Conservation (phyloP, 2,888 invertebrate species). For the Dolichomitus sp. region DNA sequence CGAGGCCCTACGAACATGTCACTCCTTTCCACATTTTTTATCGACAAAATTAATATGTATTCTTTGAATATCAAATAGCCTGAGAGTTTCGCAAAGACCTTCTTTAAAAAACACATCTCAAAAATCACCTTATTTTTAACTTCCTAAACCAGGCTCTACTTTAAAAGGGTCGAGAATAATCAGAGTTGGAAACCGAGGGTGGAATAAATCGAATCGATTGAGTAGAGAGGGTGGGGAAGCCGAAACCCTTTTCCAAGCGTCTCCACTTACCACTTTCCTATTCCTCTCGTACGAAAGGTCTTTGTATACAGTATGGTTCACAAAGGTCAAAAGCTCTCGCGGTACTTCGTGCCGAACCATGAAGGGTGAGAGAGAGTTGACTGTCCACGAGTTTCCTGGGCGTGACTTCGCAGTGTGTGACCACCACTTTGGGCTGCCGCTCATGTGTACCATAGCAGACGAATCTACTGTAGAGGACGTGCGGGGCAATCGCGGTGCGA, state of each 20-base stretch:
- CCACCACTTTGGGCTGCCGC: slow-evolving; percentile 43
- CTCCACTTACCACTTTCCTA: slow-evolving; percentile 29
- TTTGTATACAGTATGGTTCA: slow-evolving; percentile 33
- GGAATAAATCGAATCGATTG: slow-evolving; percentile 63
- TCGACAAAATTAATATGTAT: too few relatives aligned
- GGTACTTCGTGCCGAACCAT: slow-evolving; percentile 13
- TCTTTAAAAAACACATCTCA: slow-evolving; percentile 6
- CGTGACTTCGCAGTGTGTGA: slow-evolving; percentile 49
- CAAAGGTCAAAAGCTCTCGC: slow-evolving; percentile 60
- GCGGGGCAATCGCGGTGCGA: slow-evolving; percentile 48
- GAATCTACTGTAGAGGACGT: neutral
- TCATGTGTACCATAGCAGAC: neutral
- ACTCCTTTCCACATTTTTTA: too few relatives aligned
- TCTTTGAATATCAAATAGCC: too few relatives aligned
- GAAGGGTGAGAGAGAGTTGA: slow-evolving; percentile 39
- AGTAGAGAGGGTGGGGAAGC: neutral
- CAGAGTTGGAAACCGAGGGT: slow-evolving; percentile 58
- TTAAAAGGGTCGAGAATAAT: slow-evolving; percentile 66
- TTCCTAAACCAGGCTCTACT: too few relatives aligned
- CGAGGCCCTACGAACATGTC: too few relatives aligned
- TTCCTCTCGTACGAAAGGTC: slow-evolving; percentile 37
- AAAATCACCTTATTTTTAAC: too few relatives aligned
- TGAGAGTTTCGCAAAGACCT: too few relatives aligned
- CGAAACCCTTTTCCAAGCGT: slow-evolving; percentile 43
- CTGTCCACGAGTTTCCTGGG: slow-evolving; percentile 57